Evolutionary conservation across 2,113 vertebrate genomes (phyloP).

Genomic region (Brienomyrus longianalis): DNA sequence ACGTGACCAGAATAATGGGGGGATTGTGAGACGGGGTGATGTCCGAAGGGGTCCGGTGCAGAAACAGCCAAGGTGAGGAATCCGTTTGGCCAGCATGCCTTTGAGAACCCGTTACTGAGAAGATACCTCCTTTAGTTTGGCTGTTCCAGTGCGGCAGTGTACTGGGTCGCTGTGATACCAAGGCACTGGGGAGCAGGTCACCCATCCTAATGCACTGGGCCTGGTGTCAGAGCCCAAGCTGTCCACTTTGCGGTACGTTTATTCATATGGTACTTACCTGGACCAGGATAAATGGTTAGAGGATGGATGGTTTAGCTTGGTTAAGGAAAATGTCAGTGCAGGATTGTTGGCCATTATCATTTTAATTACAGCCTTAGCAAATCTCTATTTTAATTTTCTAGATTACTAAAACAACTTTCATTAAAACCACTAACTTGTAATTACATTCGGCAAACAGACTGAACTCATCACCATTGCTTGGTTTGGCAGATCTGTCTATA

Average conservation of each 20-base stretch:
- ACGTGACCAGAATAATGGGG: not conserved
- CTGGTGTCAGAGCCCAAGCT: not conserved
- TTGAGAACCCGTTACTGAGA: not conserved
- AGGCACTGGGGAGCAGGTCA: not conserved
- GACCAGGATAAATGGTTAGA: not conserved
- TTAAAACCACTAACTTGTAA: not conserved
- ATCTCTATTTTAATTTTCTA: not conserved
- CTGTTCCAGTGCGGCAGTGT: not conserved
- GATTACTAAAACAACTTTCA: not conserved
- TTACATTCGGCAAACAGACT: not conserved
- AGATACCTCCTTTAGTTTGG: not conserved
- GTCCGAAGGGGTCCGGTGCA: not conserved
- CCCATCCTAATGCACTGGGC: not conserved
- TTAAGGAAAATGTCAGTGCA: not conserved
- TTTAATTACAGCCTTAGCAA: not conserved
- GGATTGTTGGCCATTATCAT: not conserved
- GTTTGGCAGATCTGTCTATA: not conserved
- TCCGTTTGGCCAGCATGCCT: not conserved
- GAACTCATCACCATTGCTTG: not conserved
- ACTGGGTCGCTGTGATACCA: not conserved
- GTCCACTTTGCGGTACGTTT: not conserved
- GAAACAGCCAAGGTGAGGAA: not conserved
- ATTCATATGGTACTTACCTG: not conserved
- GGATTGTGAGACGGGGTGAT: not conserved
- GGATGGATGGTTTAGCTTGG: not conserved